These are phyloP conservation scores for Panurus biarmicus DNA, from an alignment of 2,113 vertebrate genomes.

Conservation along the genomic window DNA sequence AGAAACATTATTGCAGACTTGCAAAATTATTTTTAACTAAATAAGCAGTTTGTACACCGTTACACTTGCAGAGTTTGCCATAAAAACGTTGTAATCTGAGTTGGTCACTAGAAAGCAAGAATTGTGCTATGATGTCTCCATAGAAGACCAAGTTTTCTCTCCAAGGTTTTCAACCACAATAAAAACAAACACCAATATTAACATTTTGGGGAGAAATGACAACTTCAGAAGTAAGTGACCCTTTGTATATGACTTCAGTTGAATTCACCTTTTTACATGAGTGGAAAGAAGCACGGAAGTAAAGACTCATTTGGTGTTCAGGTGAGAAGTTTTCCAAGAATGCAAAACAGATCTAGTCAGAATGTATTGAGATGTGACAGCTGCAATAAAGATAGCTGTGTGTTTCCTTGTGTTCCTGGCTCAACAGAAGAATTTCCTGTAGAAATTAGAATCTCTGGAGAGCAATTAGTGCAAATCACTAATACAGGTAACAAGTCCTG, in stretches of 20 bases:
- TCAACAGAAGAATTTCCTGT: not conserved
- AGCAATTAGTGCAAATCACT: slow-evolving; percentile 1
- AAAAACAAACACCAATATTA: not conserved
- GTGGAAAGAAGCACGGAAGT: not conserved
- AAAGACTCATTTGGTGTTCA: not conserved
- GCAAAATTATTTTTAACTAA: not conserved
- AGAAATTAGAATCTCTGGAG: not conserved
- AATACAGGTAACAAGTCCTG: not conserved
- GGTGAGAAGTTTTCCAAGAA: not conserved
- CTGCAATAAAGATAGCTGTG: not conserved
- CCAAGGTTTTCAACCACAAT: not conserved
- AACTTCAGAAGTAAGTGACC: not conserved
- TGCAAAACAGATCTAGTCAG: not conserved
- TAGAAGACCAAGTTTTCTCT: not conserved
- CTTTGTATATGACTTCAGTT: not conserved
- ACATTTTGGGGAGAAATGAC: not conserved
- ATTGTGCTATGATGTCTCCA: not conserved
- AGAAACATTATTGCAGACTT: not conserved
- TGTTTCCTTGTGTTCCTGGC: not conserved
- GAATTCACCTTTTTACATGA: not conserved
- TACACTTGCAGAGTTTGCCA: not conserved
- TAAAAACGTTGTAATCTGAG: not conserved
- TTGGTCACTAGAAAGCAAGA: not conserved
- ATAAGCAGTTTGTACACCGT: not conserved
- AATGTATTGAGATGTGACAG: not conserved